These are phyloP conservation scores for Aeoliscus strigatus DNA, from an alignment of 2,797 vertebrate species.

Conservation along the genomic window DNA sequence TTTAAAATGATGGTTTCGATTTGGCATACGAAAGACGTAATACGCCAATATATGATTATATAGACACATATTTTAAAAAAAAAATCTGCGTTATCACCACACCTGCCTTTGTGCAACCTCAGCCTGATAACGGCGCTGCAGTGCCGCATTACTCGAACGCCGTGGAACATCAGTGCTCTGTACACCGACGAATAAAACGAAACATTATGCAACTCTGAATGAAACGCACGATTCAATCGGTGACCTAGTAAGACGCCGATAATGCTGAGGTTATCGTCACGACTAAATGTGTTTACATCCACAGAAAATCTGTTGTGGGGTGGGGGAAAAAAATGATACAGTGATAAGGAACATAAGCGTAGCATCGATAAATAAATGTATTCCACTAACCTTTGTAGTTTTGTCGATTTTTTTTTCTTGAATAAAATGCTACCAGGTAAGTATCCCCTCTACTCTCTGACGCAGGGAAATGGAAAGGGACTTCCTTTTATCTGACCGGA, in stretches of 20 bases:
- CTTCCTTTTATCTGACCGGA: slow-evolving; percentile 67
- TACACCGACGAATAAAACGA: neutral
- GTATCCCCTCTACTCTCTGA: slow-evolving; percentile 68
- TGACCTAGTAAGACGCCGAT: neutral
- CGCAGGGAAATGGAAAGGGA: slow-evolving; percentile 74
- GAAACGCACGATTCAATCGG: too few relatives aligned
- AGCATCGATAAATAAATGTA: fast-evolving
- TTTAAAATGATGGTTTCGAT: too few relatives aligned
- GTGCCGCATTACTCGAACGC: slow-evolving; percentile 46
- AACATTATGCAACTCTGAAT: too few relatives aligned
- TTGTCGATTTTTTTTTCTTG: slow-evolving; percentile 70
- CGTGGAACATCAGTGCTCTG: too few relatives aligned
- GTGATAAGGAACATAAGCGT: neutral
- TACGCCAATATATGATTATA: neutral
- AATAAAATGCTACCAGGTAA: slow-evolving; percentile 69
- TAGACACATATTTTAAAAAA: neutral
- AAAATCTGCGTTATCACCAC: slow-evolving; percentile 37
- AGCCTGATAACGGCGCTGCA: slow-evolving; percentile 26
- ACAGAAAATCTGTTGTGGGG: neutral
- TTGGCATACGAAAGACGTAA: too few relatives aligned
- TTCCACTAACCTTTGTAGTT: slow-evolving; percentile 64
- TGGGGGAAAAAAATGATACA: neutral
- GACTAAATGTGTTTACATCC: slow-evolving; percentile 17
- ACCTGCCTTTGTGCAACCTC: slow-evolving; percentile 44
- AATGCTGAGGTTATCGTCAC: slow-evolving; percentile 26